Base-by-base conservation (phyloP, 2,113 vertebrate genomes). In the Alexandromys fortis region DNA sequence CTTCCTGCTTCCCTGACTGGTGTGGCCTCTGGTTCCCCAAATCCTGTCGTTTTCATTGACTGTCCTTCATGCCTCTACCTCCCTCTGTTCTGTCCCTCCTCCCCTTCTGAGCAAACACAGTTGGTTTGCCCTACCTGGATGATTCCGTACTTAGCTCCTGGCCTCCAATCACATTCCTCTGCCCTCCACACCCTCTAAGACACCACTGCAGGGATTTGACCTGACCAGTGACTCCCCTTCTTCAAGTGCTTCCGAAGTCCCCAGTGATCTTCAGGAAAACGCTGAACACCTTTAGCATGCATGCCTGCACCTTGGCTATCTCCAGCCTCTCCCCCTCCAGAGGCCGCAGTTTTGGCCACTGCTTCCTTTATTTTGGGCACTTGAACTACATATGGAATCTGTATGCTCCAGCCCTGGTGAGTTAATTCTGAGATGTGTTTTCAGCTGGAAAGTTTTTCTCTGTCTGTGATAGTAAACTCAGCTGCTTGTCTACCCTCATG, bases 201-300 rank as follows among this genome's bases (percentile, higher is more conserved):
- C 78, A 65, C 85, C 72, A 68, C 83, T 28, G 30, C 35, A 75
- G 38, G 73, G 90, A 77, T 93, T 78, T 72, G 79, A 49, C 30
- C 65, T 65, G 83, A 68, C 85, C 33, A 63, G 65, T 87, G 42
- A 72, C 79, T 96, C 47, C 55, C 6, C 16, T 83, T 85, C 70
- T 73, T 28, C 76, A 76, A 89, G 72, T 77, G 96, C 88, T 73
- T 93, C 94, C 45, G 65, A 65, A 68, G n/a, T 90, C 72, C 70
- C 90, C 33, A 72, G 65, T 28, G 70, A 76, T 73, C 70, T 67
- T 79, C 4, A 11, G 87, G 87, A 81, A 81, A n/a, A 75, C 81
- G 85, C 72, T 26, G 19, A 67, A 85, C 87, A 65, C 83, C 42
- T 55, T 86, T 79, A 67, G 73, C n/a, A 8, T 14, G 65, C 38